These are phyloP conservation scores for Carlito syrichta DNA, from an alignment of 2,113 vertebrate genomes.

Conservation along the genomic window DNA sequence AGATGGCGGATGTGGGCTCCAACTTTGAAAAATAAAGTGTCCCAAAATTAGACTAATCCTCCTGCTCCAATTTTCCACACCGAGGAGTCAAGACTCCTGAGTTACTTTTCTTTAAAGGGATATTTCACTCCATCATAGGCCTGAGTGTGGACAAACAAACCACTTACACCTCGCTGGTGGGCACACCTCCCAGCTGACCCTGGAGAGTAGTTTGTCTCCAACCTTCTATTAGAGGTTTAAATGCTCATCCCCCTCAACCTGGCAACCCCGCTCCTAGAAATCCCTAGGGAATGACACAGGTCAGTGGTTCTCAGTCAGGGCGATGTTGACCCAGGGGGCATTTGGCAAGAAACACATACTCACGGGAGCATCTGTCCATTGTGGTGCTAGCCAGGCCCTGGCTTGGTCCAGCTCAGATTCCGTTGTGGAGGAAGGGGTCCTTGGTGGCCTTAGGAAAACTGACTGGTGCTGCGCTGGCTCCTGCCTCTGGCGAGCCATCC, in stretches of 20 bases:
- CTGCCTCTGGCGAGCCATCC: neutral
- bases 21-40: neutral
- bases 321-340: no score
- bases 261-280: fast-evolving
- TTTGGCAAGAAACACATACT: fast-evolving
- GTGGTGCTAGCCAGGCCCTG: neutral
- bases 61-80: no score
- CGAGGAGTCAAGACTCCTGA: neutral
- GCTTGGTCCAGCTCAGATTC: neutral
- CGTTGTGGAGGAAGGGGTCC: neutral
- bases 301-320: no score
- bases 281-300: neutral
- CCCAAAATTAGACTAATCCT: neutral
- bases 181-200: neutral
- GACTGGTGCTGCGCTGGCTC: neutral
- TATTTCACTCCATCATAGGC: fast-evolving
- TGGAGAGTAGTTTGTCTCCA: neutral
- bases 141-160: no score
- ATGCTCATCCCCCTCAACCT: no score
- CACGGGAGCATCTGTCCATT: fast-evolving
- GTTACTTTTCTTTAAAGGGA: neutral
- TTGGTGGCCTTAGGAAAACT: neutral
- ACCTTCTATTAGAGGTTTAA: no score
- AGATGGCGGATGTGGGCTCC: neutral
- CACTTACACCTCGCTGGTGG: fast-evolving